Base-by-base conservation (phyloP, 2,888 invertebrate genomes). In the Phymatocera aterrima region DNA sequence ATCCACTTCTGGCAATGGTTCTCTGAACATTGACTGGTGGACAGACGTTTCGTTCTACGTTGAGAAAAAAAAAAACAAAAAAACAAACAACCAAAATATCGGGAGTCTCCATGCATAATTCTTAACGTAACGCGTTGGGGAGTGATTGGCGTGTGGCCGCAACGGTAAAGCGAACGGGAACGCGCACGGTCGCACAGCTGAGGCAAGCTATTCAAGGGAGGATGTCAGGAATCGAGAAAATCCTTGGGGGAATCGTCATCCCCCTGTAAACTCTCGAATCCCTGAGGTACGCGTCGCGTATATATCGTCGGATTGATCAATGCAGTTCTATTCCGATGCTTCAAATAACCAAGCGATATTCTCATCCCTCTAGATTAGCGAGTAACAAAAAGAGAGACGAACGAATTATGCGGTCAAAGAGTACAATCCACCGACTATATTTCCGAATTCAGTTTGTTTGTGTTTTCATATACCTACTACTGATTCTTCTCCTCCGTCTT, bases 261-360 rank as follows among this genome's bases (percentile, higher is more conserved):
- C 48, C n/a, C 51, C 34, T 18, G 21, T 51, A 72, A 51, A 51
- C 51, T 72, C 48, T n/a, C 6, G 6, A 51, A 5, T 48, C 51
- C 51, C 34, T 34, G 34, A 0, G 51, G 48, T 3, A 72, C 15
- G 24, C 21, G 34, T 72, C 21, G n/a, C 31, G 10, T 72, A 48
- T 68, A 46, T 40, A 65, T 40, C 46, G 46, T 46, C 51, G 34
- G 72, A 72, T 72, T 48, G 72, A 72, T 72, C 72, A 34, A 51
- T 72, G 51, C 24, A n/a, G n/a, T 4, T 34, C 51, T 48, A 48
- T 34, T 51, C 34, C 72, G 72, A 72, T 8, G 51, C 10, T 34
- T 34, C 18, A 34, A 31, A 34, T 72, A 72, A 72, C 48, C 72
- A 46, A 46, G 2, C 40, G 48, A 31, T 72, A 51, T 72, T 51